Evolutionary conservation across 1,140 invertebrate species (phyloP), one percentile per base, ranked within the genome.

Genomic region (Heliconius melpomene): DNA sequence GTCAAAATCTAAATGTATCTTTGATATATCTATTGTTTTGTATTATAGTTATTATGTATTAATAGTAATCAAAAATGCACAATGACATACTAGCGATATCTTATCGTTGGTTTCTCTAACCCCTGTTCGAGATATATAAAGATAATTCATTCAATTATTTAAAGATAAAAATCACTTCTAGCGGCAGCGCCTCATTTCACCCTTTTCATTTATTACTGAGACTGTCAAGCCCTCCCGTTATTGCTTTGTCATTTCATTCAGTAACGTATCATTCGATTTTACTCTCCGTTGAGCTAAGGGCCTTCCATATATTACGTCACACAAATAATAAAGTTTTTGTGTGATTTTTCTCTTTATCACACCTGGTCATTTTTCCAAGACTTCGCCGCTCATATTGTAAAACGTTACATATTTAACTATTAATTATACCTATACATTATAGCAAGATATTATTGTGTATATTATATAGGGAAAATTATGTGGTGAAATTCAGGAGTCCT

Each of bases 211-310:
- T 77, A 77, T 75, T 77, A 83, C 82, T 86, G 88, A 90, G 89
- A 90, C 88, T 90, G 89, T 87, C 75, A 79, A 80, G 87, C 88
- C 88, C 89, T 91, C 87, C 87, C 86, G 76, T 73, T 72, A 74
- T 70, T 46, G 76, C 57, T 72, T 84, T 46, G 54, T 50, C 75
- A 75, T 75, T 75, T 80, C 76, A 81, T 78, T 70, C 72, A 72
- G 20, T 72, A 46, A 72, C 50, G 36, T 18, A 81, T 78, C 60
- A 78, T 75, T 72, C 46, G 57, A 77, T 71, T 75, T 78, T 74
- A 70, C 16, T 60, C 71, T 57, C 50, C 57, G 11, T 16, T 13
- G n/a, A 11, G n/a, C 20, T 23, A 23, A 57, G 54, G 50, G 50
- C 50, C 50, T 20, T 52, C 16, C 50, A 52, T 18, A 6, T 7